Base-by-base conservation (phyloP, 1,140 invertebrate species). In the Lutraria rhynchaena region DNA sequence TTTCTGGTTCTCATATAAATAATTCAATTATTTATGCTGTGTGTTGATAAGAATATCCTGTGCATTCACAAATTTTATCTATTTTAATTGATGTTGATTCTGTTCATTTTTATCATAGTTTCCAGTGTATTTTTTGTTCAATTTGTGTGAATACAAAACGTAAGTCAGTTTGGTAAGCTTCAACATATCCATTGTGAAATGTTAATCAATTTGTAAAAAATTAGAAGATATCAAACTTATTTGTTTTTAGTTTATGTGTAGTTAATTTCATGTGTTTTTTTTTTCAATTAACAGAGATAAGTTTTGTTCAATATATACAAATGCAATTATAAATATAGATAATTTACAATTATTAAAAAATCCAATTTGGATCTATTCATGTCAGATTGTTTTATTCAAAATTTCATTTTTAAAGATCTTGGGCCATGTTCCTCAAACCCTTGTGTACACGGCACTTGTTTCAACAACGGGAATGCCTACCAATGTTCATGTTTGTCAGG, bases 371-470 rank as follows among this genome's bases (percentile, higher is more conserved):
- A n/a, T n/a, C n/a, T n/a, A n/a, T n/a, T n/a, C n/a, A n/a, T n/a
- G n/a, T n/a, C n/a, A 53, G 19, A n/a, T 53, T 53, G n/a, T n/a
- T 4, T 3, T 24, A 11, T 53, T n/a, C 24, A 7, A n/a, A 11
- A 53, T 4, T 5, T n/a, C 51, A 53, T 4, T 53, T 60, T 60
- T 35, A 15, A 15, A 60, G 57, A 29, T 4, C 15, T 41, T 1
- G 37, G 60, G 7, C 63, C 63, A 1, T 67, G 63, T 67, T 46
- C 63, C 3, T 31, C 63, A 9, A 67, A 31, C 27, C 63, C 63
- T 27, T 67, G 63, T 29, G 17, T 49, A 31, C 63, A 67, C 13
- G 63, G 63, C 5, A 41, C 31, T 24, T 67, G 63, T 49, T 49
- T 22, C 3, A 29, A 31, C n/a, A 3, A 22, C 1, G 63, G 63